Evolutionary conservation across 2,797 vertebrate genomes (phyloP).

Genomic region (Syndactyla subalaris): DNA sequence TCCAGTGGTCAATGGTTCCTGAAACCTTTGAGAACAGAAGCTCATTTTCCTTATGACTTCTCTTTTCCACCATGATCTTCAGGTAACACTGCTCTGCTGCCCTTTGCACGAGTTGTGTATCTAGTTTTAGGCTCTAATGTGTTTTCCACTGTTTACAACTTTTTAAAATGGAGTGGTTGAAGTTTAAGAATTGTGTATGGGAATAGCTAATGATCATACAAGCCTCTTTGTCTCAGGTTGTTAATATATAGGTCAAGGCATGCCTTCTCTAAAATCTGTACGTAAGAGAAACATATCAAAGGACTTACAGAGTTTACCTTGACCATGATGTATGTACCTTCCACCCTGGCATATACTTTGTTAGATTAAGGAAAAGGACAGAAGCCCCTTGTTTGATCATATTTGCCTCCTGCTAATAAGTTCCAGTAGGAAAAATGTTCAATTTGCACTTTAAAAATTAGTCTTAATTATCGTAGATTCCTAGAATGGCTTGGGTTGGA

Average conservation of each 20-base stretch:
- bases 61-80: background rate
- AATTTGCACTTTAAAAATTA: background rate
- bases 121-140: background rate
- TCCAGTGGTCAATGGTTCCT: background rate
- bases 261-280: background rate
- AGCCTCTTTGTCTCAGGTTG: background rate
- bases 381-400: background rate
- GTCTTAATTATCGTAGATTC: background rate
- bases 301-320: background rate
- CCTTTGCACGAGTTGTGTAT: accelerated
- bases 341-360: background rate
- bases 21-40: background rate
- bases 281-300: background rate
- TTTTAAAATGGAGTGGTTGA: background rate
- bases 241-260: background rate
- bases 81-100: background rate
- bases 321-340: background rate
- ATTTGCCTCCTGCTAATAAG: background rate
- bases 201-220: background rate
- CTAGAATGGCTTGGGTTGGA: background rate
- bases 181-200: background rate
- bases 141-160: background rate
- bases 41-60: background rate
- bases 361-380: background rate
- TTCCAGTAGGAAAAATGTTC: background rate